Base-by-base conservation (phyloP, 2,888 invertebrate species). In the Branchellion lobata region DNA sequence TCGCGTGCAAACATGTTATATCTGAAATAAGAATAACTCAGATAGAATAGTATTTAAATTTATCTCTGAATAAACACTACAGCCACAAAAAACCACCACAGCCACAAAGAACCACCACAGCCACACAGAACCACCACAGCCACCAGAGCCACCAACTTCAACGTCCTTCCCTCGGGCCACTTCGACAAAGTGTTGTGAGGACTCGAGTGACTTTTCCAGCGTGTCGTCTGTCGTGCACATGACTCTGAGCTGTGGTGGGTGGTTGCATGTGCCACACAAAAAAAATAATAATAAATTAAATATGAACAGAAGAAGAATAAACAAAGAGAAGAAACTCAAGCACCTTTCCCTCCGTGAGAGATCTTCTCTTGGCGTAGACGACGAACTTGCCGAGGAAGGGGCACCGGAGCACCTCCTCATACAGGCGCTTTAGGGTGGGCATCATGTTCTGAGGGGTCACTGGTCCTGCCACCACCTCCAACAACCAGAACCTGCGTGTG, bases 161-260 rank as follows among this genome's bases (percentile, higher is more conserved):
- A 98, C 96, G 87, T 98, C 98, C 82, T 96, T 90, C 87, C 96
- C 96, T 88, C 97, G 95, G 65, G 98, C 97, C 27, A 99, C 96
- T 90, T 99, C 97, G 24, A 93, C 92, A 88, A 97, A 99, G 84
- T 97, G 87, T 83, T 88, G 87, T 83, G 89, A 89, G 82, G 87
- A 88, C 88, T 99, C 99, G 80, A 99, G 89, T 0, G 99, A 97
- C 88, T 99, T 99, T 86, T 99, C 98, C 87, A 99, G 97, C 85
- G 94, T 95, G 87, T 99, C 99, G 87, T 99, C 99, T 24, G 99
- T 99, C 92, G 99, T 98, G 87, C 99, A 99, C 90, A 99, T 99
- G 86, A 99, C 95, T 61, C 98, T 91, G 73, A 98, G 84, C 68
- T 86, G 85, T 77, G 87, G n/a, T n/a, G n/a, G n/a, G n/a, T n/a